Conservation (phyloP, 1,140 invertebrate genomes). For the Drosophila arizonae region DNA sequence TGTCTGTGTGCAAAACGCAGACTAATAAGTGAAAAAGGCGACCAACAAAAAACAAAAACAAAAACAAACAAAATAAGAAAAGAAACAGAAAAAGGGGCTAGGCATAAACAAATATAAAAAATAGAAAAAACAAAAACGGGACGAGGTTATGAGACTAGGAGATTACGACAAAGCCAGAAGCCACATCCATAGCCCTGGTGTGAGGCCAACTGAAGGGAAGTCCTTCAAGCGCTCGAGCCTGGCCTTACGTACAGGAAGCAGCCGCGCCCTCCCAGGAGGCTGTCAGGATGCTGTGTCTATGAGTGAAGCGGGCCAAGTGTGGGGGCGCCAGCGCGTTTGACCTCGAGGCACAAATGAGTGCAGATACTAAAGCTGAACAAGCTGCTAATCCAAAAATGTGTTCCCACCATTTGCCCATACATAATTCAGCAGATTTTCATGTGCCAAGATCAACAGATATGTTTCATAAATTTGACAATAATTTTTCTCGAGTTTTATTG, state of each 20-base stretch:
- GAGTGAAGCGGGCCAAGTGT: background rate
- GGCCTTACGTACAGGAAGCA: conserved; percentile 38
- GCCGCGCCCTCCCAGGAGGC: conserved; percentile 4
- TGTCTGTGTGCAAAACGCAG: conserved; percentile 70
- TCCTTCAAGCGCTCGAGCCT: conserved; percentile 44
- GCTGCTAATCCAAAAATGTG: conserved; percentile 28
- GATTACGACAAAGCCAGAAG: conserved; percentile 36
- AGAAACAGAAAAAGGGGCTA: conserved; percentile 20
- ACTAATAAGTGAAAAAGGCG: conserved; percentile 72
- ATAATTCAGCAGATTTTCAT: conserved; percentile 2
- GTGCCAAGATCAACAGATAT: conserved; percentile 26
- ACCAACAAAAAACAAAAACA: conserved; percentile 10
- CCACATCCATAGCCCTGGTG: conserved; percentile 12
- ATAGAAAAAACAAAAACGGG: background rate
- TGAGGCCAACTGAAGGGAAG: conserved; percentile 33
- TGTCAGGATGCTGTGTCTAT: conserved; percentile 4
- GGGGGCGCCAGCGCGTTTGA: conserved; percentile 7
- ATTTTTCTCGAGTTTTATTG: conserved; percentile 61
- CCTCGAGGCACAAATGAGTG: conserved; percentile 42
- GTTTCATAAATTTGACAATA: conserved; percentile 62
- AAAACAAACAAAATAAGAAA: background rate
- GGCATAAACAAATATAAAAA: conserved; percentile 7
- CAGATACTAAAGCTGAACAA: conserved; percentile 26
- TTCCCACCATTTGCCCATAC: conserved; percentile 8
- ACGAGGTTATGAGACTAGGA: conserved; percentile 8